Conservation (phyloP, 2,888 invertebrate species). For the Portevinia maculata region DNA sequence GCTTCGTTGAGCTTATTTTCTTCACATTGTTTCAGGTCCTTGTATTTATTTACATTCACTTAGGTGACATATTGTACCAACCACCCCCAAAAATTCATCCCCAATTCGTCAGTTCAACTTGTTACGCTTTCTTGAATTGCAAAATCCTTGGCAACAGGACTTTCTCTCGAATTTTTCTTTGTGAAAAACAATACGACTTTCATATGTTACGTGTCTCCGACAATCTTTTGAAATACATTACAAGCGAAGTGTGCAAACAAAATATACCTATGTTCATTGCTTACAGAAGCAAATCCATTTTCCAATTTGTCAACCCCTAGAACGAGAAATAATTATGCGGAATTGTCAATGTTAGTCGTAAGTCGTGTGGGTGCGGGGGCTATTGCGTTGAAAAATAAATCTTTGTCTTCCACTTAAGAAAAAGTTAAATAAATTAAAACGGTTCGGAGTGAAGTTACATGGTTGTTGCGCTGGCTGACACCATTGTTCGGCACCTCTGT, state of each 20-base stretch:
- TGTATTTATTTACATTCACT: conserved; percentile 47
- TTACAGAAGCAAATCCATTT: conserved; percentile 66
- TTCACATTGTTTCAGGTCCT: no score
- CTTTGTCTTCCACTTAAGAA: conserved; percentile 73
- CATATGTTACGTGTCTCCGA: conserved; percentile 15
- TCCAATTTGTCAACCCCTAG: conserved; percentile 71
- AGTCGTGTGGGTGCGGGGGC: conserved; percentile 6
- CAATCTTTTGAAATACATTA: background rate
- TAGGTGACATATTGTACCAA: conserved; percentile 14
- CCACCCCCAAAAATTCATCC: conserved; percentile 1
- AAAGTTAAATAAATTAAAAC: conserved; percentile 72
- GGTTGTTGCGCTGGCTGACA: conserved; percentile 18
- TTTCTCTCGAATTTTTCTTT: conserved; percentile 8
- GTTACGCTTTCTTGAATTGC: conserved; percentile 63
- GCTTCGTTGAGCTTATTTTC: conserved; percentile 38
- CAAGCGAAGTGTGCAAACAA: background rate
- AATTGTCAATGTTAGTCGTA: conserved; percentile 67
- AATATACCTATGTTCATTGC: conserved; percentile 47
- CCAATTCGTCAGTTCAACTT: conserved; percentile 66
- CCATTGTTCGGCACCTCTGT: conserved; percentile 49
- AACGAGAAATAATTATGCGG: conserved; percentile 72
- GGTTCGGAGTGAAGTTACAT: conserved; percentile 21
- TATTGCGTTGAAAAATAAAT: conserved; percentile 65
- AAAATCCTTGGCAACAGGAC: conserved; percentile 38
- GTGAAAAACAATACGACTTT: conserved; percentile 40